Conservation (phyloP, 2,888 invertebrate species). For the Neocrepidodera transversa region DNA sequence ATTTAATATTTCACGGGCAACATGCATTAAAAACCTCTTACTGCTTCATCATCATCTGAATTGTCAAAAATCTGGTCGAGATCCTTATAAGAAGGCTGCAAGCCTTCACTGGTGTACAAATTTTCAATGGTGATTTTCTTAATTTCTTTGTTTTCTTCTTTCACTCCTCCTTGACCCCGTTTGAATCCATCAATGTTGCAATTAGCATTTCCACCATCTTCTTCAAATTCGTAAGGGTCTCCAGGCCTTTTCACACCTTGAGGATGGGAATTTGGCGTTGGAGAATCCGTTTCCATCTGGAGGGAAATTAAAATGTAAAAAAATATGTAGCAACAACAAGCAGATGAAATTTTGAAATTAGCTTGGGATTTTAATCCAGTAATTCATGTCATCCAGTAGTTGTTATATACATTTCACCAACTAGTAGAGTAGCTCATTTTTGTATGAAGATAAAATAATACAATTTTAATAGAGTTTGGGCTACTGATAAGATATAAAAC, state of each 20-base stretch:
- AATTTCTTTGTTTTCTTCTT: conserved; percentile 59
- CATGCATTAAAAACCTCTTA: conserved; percentile 58
- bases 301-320: conserved; percentile 3
- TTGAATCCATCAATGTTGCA: conserved; percentile 64
- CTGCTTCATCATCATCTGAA: conserved; percentile 89
- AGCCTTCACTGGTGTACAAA: conserved; percentile 86
- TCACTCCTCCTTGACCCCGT: conserved; percentile 56
- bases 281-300: conserved; percentile 51
- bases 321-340: too few species aligned
- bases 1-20: neutral
- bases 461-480: too few species aligned
- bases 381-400: too few species aligned
- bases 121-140: conserved; percentile 69
- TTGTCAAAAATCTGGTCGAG: conserved; percentile 95
- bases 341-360: too few species aligned
- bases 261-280: conserved; percentile 36
- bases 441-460: too few species aligned
- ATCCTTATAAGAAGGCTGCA: conserved; percentile 88
- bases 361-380: too few species aligned
- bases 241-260: conserved; percentile 60
- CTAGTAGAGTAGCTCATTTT: too few species aligned
- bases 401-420: too few species aligned
- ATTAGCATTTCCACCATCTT: conserved; percentile 65
- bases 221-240: conserved; percentile 78
- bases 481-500: too few species aligned